Evolutionary conservation across 1,140 invertebrate genomes (phyloP), one percentile per base, ranked within the genome.

Genomic region (Drosophila ficusphila): DNA sequence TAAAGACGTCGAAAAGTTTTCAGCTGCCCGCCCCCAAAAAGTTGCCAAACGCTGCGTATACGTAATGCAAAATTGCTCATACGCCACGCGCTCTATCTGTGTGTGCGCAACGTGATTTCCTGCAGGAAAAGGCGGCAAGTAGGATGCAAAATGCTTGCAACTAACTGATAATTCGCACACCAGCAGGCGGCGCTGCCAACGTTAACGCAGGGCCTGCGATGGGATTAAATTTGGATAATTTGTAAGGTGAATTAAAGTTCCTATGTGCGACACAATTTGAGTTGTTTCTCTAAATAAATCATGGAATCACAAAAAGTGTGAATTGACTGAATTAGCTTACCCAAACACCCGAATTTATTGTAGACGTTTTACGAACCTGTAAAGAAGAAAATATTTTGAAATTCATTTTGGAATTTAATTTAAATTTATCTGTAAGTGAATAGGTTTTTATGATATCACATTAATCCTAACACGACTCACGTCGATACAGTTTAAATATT

Each of bases 71-170:
- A 73, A 72, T 79, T 86, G 70, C 86, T 72, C 77, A 89, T 86
- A 85, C 83, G 82, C 74, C 81, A 53, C 73, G 75, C 51, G 39
- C 51, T 12, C 58, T 53, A 57, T 47, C 79, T 72, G 52, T 19
- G 31, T 9, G 23, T 19, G 44, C 11, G 72, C 57, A 85, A 78
- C 82, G 77, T 79, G 86, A 88, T 88, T 79, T 90, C 77, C 76
- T 78, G 72, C 58, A 68, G 62, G 62, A 54, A 53, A 36, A 57
- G 49, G 36, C 34, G 58, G 54, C 41, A 79, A 78, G 82, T 78
- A 61, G 73, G 52, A 81, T 89, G 86, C 85, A 89, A 89, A 89
- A 72, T 90, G 81, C 86, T 90, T 90, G 86, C 88, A 90, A 90
- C 65, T 76, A 82, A 85, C 86, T 88, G 86, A 90, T 90, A 90